Base-by-base conservation (phyloP, 2,113 vertebrate genomes). In the Psettodes erumei region DNA sequence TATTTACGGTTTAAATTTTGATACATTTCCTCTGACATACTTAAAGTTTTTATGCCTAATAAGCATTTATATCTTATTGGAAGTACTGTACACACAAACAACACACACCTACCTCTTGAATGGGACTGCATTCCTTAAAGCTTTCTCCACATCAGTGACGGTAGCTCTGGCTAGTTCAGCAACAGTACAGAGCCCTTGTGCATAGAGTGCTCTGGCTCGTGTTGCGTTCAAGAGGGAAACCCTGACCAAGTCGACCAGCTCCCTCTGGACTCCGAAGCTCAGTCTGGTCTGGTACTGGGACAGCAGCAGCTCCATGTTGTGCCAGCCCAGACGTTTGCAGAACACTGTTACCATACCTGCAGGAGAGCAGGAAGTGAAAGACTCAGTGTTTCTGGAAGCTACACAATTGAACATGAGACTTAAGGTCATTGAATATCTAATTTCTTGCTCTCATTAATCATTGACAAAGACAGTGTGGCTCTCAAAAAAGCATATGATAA, bases 281-380 rank as follows among this genome's bases (percentile, higher is more conserved):
- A 99, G 94, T 19, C 97, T 95, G 77, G 96, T 98, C 94, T 99
- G 97, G 92, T 97, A 99, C 88, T 98, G 97, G 5, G 96, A 96
- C 21, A 99, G 92, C n/a, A 99, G 86, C n/a, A 98, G 86, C 78
- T 99, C 96, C 94, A 99, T 95, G 90, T 97, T 99, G 94, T 97
- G 93, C 98, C 98, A 99, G 37, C 97, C 97, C 62, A 99, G 94
- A 1, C 96, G 95, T 71, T 94, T 98, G 86, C 95, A 97, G 93
- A 99, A 99, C 64, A 98, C 94, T 0, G 95, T 98, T 45, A 99
- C 91, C 97, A 99, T 99, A 51, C 97, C 98, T 99, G 86, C 43
- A 27, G 37, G 19, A 70, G 0, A 40, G 8, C 12, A 66, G 2
- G 16, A 21, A 25, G 13, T 16, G 2, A n/a, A n/a, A 58, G n/a